phyloP scores from a whole-genome alignment of 2,113 vertebrate genomes.

The Orthonyx spaldingii region DNA sequence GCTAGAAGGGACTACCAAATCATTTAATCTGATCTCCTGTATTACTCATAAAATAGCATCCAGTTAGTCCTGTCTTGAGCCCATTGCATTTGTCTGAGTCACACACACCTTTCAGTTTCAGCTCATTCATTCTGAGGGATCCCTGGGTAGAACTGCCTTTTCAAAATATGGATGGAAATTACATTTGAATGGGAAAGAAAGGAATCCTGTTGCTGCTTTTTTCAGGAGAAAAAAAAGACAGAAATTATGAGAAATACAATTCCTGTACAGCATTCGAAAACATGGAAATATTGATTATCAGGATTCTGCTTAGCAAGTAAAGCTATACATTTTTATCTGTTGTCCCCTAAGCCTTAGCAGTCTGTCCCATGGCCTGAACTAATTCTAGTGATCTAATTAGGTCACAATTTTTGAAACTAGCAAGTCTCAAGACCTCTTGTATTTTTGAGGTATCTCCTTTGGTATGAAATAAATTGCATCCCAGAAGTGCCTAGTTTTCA shows the following conservation, averaged over 20 bases:
- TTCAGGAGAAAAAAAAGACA: background rate
- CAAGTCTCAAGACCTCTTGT: background rate
- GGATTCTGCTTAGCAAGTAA: background rate
- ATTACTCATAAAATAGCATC: slow-evolving; percentile 9
- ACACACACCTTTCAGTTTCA: background rate
- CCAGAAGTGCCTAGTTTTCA: background rate
- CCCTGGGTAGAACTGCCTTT: background rate
- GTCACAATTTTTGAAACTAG: slow-evolving; percentile 46
- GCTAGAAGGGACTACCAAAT: background rate
- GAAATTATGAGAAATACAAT: background rate
- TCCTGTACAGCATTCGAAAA: background rate
- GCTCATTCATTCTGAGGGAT: background rate
- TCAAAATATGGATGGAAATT: background rate
- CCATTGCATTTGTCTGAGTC: background rate
- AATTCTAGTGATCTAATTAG: background rate
- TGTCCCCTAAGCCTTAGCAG: background rate
- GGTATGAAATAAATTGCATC: background rate
- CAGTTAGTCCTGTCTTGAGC: background rate
- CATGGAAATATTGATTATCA: background rate
- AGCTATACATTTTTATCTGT: background rate
- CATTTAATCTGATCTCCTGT: slow-evolving; percentile 1
- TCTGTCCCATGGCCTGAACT: background rate
- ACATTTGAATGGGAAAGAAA: background rate
- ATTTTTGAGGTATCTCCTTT: background rate
- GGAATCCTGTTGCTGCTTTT: background rate